Evolutionary conservation across 2,797 vertebrate genomes (phyloP).

Genomic region (Siniperca scherzeri): DNA sequence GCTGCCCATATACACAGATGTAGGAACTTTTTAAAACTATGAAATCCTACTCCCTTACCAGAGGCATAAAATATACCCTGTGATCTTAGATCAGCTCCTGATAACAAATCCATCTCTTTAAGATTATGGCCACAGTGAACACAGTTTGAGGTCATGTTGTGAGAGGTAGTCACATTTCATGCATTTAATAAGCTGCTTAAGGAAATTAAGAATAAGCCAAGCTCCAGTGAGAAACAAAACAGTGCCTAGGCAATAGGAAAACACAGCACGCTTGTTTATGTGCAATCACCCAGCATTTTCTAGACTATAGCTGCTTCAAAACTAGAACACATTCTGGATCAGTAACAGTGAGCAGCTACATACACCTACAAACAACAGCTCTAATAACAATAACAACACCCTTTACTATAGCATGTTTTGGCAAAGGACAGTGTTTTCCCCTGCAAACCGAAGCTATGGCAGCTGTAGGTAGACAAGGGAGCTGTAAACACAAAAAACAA

Average conservation of each 20-base stretch:
- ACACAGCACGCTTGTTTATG: constrained; percentile 42
- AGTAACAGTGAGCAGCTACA: constrained; percentile 34
- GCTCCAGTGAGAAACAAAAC: constrained; percentile 32
- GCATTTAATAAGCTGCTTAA: constrained; percentile 63
- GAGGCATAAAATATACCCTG: constrained; percentile 13
- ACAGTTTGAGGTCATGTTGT: constrained; percentile 44
- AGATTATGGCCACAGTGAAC: constrained; percentile 28
- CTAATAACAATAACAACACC: constrained; percentile 52
- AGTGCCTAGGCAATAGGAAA: constrained; percentile 39
- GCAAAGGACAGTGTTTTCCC: constrained; percentile 23
- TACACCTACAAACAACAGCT: constrained; percentile 44
- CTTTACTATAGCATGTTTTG: constrained; percentile 46
- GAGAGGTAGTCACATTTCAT: constrained; percentile 52
- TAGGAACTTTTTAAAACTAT: constrained; percentile 16
- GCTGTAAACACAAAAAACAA: constrained; percentile 66
- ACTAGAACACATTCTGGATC: constrained; percentile 44
- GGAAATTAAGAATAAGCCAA: constrained; percentile 32
- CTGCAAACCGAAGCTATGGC: constrained; percentile 35
- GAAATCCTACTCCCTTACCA: constrained; percentile 4
- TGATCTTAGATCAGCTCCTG: constrained; percentile 35
- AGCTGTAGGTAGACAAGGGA: constrained; percentile 31
- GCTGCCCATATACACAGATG: not conserved
- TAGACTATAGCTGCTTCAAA: constrained; percentile 42
- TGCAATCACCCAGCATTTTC: constrained; percentile 34
- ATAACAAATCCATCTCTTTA: constrained; percentile 35